Percentiles rank a stretch among this genome's conserved stretches.
These are phyloP conservation scores for Ennomos fuscantarius DNA, from an alignment of 2,888 invertebrate genomes.

Conservation along the genomic window DNA sequence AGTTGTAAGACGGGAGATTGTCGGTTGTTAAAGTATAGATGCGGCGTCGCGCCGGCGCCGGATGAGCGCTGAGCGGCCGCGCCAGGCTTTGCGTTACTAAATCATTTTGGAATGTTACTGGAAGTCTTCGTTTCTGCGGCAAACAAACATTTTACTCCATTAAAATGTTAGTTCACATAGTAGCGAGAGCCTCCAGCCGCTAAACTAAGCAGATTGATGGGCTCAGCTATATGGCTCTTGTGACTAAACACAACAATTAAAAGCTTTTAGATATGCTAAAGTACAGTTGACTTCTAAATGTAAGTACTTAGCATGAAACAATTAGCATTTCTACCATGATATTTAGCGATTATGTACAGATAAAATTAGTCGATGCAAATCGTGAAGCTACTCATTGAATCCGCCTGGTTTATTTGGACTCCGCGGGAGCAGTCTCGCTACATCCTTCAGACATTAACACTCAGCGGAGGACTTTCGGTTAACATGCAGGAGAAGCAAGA, in stretches of 20 bases:
- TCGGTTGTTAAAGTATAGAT: constrained; percentile 43
- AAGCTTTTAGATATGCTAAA: constrained; percentile 16
- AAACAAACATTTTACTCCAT: constrained; percentile 74
- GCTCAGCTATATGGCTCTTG: not conserved
- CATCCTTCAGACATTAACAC: constrained; percentile 17
- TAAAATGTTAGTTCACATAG: constrained; percentile 65
- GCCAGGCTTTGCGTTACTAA: constrained; percentile 53
- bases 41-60: constrained; percentile 40
- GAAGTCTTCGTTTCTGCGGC: constrained; percentile 81
- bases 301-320: constrained; percentile 26
- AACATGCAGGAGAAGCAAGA: constrained; percentile 80
- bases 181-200: constrained; percentile 16
- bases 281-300: constrained; percentile 23
- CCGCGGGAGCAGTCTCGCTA: not conserved
- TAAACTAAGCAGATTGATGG: constrained; percentile 24
- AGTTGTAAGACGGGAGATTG: constrained; percentile 39
- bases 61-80: constrained; percentile 44
- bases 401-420: constrained; percentile 12
- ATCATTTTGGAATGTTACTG: constrained; percentile 83
- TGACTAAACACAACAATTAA: constrained; percentile 19
- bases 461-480: constrained; percentile 54
- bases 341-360: constrained; percentile 48
- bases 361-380: constrained; percentile 37
- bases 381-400: constrained; percentile 33
- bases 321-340: constrained; percentile 44